Conservation (phyloP, 2,888 invertebrate species). For the Amphimallon solstitiale region DNA sequence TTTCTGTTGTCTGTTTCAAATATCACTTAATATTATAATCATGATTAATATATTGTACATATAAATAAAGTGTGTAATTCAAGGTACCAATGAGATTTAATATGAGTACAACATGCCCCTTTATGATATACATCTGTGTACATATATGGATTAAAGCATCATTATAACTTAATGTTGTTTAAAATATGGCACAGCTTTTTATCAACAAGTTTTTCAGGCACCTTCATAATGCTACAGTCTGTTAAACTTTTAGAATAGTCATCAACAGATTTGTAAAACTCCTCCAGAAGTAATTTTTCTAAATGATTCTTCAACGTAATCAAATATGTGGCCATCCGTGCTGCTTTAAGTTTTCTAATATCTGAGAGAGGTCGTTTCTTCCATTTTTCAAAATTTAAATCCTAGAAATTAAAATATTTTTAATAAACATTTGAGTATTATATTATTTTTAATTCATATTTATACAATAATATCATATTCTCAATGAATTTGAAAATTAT, state of each 20-base stretch:
- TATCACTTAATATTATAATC: no score
- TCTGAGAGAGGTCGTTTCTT: constrained; percentile 41
- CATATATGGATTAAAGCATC: no score
- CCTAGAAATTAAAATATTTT: constrained; percentile 11
- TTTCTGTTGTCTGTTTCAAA: no score
- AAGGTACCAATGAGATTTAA: no score
- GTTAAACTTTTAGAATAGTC: constrained; percentile 33
- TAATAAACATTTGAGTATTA: no score
- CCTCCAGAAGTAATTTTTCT: constrained; percentile 44
- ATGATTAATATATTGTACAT: no score
- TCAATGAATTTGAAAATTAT: no score
- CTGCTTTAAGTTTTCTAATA: constrained; percentile 36
- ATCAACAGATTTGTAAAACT: constrained; percentile 43
- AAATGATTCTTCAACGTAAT: constrained; percentile 46
- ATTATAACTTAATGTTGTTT: neutral
- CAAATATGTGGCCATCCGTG: constrained; percentile 44
- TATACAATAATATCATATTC: neutral
- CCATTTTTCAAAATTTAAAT: constrained; percentile 36
- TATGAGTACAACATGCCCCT: no score
- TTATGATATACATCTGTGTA: no score
- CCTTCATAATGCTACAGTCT: constrained; percentile 10
- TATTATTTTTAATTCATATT: neutral
- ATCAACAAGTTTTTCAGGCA: neutral
- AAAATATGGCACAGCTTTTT: neutral
- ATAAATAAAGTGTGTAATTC: no score